These are phyloP conservation scores for Callitettix versicolor DNA, from an alignment of 1,140 invertebrate species.

Conservation along the genomic window DNA sequence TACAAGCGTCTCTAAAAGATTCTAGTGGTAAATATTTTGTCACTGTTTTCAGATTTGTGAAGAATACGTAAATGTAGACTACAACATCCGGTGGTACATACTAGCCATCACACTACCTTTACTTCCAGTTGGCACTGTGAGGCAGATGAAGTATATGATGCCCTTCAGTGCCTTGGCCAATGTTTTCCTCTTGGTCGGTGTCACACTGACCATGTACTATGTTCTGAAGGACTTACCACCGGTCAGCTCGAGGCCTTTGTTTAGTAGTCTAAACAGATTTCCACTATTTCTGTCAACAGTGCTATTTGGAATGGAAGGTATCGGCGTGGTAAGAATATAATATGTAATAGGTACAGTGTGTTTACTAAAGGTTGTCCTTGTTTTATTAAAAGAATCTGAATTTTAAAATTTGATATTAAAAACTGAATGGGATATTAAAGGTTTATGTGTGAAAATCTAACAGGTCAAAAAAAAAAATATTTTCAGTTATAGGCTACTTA, in stretches of 20 bases:
- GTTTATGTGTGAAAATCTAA: too few relatives aligned
- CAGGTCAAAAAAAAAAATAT: too few relatives aligned
- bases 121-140: constrained; percentile 48
- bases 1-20: too few relatives aligned
- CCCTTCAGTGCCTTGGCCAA: constrained; percentile 65
- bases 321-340: constrained; percentile 46
- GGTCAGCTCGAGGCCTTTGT: not conserved
- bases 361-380: too few relatives aligned
- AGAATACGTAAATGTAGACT: not conserved
- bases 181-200: constrained; percentile 48
- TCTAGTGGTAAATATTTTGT: too few relatives aligned
- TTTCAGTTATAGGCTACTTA: too few relatives aligned
- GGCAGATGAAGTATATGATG: constrained; percentile 59
- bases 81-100: constrained; percentile 18
- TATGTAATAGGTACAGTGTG: too few relatives aligned
- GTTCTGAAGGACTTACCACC: constrained; percentile 37
- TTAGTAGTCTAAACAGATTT: not conserved
- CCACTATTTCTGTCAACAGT: constrained; percentile 41
- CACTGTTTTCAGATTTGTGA: constrained; percentile 18
- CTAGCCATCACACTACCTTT: constrained; percentile 39
- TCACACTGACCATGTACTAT: constrained; percentile 58
- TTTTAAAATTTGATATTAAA: too few relatives aligned
- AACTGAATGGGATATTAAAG: too few relatives aligned
- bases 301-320: constrained; percentile 68
- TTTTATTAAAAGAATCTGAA: too few relatives aligned